These are phyloP conservation scores for Drosophila tristis DNA, from an alignment of 1,140 invertebrate species.

Conservation along the genomic window DNA sequence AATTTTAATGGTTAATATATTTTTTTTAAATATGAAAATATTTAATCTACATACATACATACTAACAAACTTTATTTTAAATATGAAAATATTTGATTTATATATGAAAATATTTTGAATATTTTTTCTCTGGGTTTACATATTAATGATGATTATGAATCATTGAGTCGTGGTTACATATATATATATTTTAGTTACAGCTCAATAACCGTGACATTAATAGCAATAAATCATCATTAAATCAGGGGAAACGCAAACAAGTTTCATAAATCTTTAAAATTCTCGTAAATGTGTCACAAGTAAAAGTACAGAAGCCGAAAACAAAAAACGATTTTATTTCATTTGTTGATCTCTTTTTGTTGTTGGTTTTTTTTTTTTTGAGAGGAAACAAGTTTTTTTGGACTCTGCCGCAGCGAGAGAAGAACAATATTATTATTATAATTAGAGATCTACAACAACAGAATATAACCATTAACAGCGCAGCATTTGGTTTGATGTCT, in stretches of 20 bases:
- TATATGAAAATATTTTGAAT: no score
- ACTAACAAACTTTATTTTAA: no score
- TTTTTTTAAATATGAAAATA: no score
- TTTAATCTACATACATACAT: no score
- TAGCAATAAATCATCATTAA: conserved; percentile 61
- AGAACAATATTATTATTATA: conserved; percentile 79
- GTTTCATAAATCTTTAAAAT: conserved; percentile 67
- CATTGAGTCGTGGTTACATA: conserved; percentile 48
- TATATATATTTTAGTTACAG: conserved; percentile 53
- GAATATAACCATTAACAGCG: conserved; percentile 66
- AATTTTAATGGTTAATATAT: no score
- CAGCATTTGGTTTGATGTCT: conserved; percentile 45
- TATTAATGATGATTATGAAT: conserved; percentile 42
- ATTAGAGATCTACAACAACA: conserved; percentile 68
- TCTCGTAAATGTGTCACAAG: conserved; percentile 72
- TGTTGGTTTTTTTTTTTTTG: conserved; percentile 9
- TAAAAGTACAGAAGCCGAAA: conserved; percentile 74
- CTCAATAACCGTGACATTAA: conserved; percentile 49
- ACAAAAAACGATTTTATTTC: conserved; percentile 51
- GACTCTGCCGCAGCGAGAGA: conserved; percentile 41
- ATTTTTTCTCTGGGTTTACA: no score
- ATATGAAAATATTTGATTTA: no score
- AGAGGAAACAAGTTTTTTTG: conserved; percentile 57
- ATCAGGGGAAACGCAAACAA: conserved; percentile 45
- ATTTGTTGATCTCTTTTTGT: conserved; percentile 26